These are phyloP conservation scores for Aporrectodea caliginosa DNA, from an alignment of 1,140 invertebrate species.

Conservation along the genomic window DNA sequence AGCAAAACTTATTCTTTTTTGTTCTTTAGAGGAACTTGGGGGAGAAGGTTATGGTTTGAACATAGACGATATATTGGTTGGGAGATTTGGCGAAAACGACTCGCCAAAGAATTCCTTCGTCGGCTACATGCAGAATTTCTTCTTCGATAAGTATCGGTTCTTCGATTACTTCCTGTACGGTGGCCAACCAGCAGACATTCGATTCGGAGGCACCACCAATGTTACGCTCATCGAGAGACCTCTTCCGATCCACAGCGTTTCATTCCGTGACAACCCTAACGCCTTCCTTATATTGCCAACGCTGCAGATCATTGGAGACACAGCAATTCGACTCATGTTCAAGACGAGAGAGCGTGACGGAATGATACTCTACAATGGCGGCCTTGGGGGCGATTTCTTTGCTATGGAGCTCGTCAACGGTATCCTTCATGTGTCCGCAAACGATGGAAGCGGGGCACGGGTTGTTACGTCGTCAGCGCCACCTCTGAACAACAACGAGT, in stretches of 20 bases:
- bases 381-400: constrained; percentile 75
- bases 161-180: constrained; percentile 31
- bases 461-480: constrained; percentile 38
- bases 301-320: constrained; percentile 34
- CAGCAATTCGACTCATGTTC: constrained; percentile 46
- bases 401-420: constrained; percentile 76
- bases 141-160: constrained; percentile 36
- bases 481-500: constrained; percentile 83
- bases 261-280: constrained; percentile 36
- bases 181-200: not conserved
- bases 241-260: constrained; percentile 39
- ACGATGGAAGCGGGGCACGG: constrained; percentile 55
- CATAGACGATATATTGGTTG: constrained; percentile 36
- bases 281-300: constrained; percentile 38
- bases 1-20: too few species aligned
- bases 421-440: constrained; percentile 78
- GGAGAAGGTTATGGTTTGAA: constrained; percentile 34
- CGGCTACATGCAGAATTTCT: constrained; percentile 46
- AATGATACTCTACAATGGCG: constrained; percentile 82
- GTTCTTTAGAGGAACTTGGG: constrained; percentile 15
- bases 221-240: not conserved
- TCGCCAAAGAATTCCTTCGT: constrained; percentile 36
- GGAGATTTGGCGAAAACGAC: constrained; percentile 21
- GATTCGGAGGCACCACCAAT: not conserved
- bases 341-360: constrained; percentile 67